These are phyloP conservation scores for Plecturocebus donacophilus DNA, from an alignment of 2,113 vertebrate genomes.

Conservation along the genomic window DNA sequence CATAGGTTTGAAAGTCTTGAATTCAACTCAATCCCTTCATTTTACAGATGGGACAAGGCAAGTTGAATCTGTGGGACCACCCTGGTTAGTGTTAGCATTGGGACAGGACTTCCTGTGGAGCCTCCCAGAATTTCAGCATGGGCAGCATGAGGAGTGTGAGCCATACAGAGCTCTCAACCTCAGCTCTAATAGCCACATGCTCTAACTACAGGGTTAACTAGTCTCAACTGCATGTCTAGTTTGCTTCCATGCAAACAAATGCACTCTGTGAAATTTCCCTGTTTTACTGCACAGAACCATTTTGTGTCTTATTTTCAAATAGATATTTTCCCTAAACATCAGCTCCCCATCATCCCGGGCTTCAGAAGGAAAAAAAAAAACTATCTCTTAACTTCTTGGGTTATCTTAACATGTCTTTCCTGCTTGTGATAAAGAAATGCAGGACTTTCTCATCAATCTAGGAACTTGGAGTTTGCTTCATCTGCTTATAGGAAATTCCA, in stretches of 20 bases:
- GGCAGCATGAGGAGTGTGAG: accelerated
- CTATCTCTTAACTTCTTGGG: not conserved
- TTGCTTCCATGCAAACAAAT: not conserved
- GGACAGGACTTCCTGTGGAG: accelerated
- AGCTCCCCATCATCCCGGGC: not conserved
- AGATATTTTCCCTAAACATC: not conserved
- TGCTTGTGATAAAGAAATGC: not conserved
- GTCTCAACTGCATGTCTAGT: not conserved
- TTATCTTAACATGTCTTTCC: not conserved
- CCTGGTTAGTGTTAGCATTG: not conserved
- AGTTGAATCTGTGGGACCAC: not conserved
- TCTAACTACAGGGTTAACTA: not conserved
- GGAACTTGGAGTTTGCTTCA: not conserved
- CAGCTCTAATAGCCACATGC: not conserved
- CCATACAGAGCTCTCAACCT: not conserved
- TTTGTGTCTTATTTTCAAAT: not conserved
- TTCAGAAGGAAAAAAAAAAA: not conserved
- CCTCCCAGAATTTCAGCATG: not conserved
- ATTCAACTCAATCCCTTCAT: not conserved
- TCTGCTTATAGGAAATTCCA: not conserved
- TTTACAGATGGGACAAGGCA: not conserved
- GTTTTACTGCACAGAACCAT: not conserved
- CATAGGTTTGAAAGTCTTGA: not conserved
- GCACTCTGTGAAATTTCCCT: not conserved
- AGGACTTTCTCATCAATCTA: not conserved